Percentiles rank a stretch among this genome's conserved stretches.
These are phyloP conservation scores for Zaprionus davidi DNA, from an alignment of 1,140 invertebrate species.

Conservation along the genomic window DNA sequence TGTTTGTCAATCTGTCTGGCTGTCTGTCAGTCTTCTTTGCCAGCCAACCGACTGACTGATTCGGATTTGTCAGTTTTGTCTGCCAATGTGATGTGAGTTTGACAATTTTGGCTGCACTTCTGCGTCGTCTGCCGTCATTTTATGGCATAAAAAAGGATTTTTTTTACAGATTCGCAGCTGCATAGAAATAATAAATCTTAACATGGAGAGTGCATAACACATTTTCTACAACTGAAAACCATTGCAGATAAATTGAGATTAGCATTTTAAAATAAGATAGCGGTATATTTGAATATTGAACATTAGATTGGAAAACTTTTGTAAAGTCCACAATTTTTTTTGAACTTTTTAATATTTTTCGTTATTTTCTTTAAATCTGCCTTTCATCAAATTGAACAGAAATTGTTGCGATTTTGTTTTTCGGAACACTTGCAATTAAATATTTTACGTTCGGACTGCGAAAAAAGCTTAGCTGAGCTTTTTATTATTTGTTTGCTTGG, in stretches of 20 bases:
- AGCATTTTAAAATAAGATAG: not conserved
- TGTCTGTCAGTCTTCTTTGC: conserved; percentile 26
- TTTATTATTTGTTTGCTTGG: conserved; percentile 49
- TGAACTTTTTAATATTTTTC: not conserved
- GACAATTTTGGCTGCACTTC: conserved; percentile 68
- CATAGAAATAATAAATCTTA: not conserved
- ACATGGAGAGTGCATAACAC: not conserved
- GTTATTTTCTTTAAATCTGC: not conserved
- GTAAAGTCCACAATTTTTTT: not conserved
- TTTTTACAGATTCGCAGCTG: not conserved
- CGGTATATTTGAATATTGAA: not conserved
- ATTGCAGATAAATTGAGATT: not conserved
- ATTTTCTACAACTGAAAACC: not conserved
- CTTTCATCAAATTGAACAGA: not conserved
- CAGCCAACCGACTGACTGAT: conserved; percentile 41
- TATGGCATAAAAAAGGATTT: conserved; percentile 1
- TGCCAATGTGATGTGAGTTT: conserved; percentile 70
- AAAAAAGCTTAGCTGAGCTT: conserved; percentile 34
- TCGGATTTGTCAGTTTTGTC: conserved; percentile 68
- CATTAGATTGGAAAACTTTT: not conserved
- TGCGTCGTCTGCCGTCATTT: conserved; percentile 31
- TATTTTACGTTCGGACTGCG: conserved; percentile 40
- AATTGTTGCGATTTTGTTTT: conserved; percentile 4
- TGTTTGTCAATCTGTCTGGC: conserved; percentile 34
- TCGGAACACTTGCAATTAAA: conserved; percentile 29